Evolutionary conservation across 2,888 invertebrate species (phyloP).

Genomic region (Zeuzera pyrina): DNA sequence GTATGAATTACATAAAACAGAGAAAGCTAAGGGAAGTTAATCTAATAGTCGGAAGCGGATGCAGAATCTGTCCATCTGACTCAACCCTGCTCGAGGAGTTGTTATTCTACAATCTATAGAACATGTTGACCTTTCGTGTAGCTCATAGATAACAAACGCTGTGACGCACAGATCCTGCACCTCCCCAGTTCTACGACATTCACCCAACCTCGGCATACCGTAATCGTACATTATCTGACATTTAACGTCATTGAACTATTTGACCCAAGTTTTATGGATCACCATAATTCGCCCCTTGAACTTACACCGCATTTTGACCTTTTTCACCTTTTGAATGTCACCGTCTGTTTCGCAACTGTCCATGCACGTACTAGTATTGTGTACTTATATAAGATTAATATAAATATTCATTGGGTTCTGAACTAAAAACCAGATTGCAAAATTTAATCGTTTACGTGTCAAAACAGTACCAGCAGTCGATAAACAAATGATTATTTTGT

Average conservation of each 20-base stretch:
- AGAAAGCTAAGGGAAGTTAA: conserved; percentile 46
- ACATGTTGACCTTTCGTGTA: conserved; percentile 46
- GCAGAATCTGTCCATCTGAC: conserved; percentile 48
- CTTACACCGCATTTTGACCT: conserved; percentile 24
- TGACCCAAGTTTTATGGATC: conserved; percentile 2
- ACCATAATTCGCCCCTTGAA: conserved; percentile 25
- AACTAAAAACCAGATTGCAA: too few relatives aligned
- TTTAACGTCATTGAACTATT: conserved; percentile 33
- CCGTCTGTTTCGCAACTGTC: not conserved
- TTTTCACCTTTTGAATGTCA: conserved; percentile 12
- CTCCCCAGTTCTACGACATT: conserved; percentile 22
- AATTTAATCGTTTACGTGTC: too few relatives aligned
- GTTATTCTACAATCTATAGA: conserved; percentile 54
- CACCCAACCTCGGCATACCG: conserved; percentile 32
- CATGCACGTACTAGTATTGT: too few relatives aligned
- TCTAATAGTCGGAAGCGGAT: conserved; percentile 54
- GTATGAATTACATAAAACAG: conserved; percentile 40
- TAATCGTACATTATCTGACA: conserved; percentile 29
- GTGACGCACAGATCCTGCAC: not conserved
- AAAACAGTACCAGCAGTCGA: too few relatives aligned
- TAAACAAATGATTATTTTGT: too few relatives aligned
- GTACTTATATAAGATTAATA: too few relatives aligned
- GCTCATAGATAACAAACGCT: conserved; percentile 3
- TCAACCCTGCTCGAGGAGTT: conserved; percentile 49
- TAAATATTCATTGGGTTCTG: too few relatives aligned